phyloP scores from a whole-genome alignment of 2,797 vertebrate species.

The Sorex maritimensis region DNA sequence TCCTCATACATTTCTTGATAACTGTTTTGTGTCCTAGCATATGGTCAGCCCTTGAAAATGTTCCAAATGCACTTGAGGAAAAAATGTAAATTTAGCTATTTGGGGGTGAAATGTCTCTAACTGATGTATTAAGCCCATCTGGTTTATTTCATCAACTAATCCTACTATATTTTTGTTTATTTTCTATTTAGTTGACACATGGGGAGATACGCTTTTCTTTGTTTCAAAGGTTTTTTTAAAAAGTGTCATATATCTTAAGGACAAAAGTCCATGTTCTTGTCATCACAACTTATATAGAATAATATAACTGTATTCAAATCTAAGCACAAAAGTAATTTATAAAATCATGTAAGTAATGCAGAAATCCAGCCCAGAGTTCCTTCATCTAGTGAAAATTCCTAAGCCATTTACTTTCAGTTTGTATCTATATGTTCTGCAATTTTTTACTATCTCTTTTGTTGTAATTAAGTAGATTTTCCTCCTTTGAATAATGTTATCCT shows the following conservation, averaged over 20 bases:
- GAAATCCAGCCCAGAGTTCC: background rate
- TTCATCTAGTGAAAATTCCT: background rate
- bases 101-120: too few relatives aligned
- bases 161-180: too few relatives aligned
- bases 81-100: too few relatives aligned
- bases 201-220: background rate
- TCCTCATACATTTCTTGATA: too few relatives aligned
- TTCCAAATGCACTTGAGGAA: too few relatives aligned
- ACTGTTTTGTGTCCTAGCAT: too few relatives aligned
- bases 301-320: background rate
- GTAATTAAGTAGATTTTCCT: constrained; percentile 9
- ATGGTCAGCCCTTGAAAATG: too few relatives aligned
- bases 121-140: too few relatives aligned
- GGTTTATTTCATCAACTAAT: too few relatives aligned
- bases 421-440: background rate
- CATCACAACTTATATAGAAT: background rate
- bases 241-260: background rate
- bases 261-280: background rate
- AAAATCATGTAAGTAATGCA: background rate
- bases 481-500: background rate
- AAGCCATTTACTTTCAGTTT: background rate
- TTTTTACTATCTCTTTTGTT: background rate
- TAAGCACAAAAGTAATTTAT: background rate
- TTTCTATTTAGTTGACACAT: too few relatives aligned
- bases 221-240: background rate